These are phyloP conservation scores for Sebastolobus alascanus DNA, from an alignment of 2,797 vertebrate genomes.

Conservation along the genomic window DNA sequence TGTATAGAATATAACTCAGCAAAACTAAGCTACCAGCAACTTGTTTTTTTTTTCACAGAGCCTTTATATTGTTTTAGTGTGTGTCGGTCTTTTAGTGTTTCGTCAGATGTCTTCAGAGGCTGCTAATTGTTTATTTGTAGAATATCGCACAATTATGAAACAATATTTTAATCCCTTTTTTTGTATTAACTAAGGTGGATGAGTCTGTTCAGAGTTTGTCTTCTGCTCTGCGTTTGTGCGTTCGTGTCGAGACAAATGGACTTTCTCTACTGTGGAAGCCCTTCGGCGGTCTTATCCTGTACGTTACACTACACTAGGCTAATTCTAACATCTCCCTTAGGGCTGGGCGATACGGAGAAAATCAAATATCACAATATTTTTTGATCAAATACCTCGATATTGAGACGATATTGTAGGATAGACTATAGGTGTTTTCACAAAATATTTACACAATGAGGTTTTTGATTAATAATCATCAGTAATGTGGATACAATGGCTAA, in stretches of 20 bases:
- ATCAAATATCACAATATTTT: no score
- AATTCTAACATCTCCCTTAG: background rate
- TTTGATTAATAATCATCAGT: no score
- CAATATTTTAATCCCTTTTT: conserved; percentile 62
- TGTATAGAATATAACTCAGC: conserved; percentile 72
- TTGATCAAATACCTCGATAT: no score
- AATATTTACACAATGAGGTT: no score
- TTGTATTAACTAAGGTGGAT: conserved; percentile 20
- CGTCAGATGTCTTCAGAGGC: conserved; percentile 76
- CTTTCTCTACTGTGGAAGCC: conserved; percentile 18
- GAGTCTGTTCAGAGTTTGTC: conserved; percentile 33
- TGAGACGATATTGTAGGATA: no score
- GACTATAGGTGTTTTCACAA: no score
- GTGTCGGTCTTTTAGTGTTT: conserved; percentile 60
- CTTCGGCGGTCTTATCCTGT: conserved; percentile 30
- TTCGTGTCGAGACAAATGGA: conserved; percentile 20
- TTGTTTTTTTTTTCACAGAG: conserved; percentile 64
- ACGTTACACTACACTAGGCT: conserved; percentile 10
- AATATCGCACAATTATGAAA: conserved; percentile 71
- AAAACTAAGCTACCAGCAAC: conserved; percentile 83
- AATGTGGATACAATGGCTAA: no score
- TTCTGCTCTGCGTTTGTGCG: conserved; percentile 32
- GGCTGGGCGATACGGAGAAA: no score
- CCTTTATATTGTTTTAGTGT: conserved; percentile 68
- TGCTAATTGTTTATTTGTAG: conserved; percentile 79